Conservation (phyloP, 1,140 invertebrate species). For the Coptotermes formosanus region DNA sequence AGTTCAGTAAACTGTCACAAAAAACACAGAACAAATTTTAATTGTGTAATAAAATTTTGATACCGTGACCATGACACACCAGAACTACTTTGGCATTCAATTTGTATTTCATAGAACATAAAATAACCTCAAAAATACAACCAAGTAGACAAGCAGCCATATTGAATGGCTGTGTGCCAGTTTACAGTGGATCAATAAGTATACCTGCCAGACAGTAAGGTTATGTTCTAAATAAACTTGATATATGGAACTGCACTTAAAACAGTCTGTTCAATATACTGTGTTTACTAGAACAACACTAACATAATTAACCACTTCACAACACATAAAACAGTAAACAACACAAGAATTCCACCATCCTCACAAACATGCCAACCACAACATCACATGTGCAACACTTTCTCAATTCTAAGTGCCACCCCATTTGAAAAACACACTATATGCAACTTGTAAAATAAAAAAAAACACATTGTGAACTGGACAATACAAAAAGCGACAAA, state of each 20-base stretch:
- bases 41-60: neutral
- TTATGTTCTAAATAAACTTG: neutral
- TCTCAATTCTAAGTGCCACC: neutral
- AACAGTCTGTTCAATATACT: neutral
- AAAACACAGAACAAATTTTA: neutral
- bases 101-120: neutral
- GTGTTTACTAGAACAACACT: neutral
- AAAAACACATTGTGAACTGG: neutral
- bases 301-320: neutral
- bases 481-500: neutral
- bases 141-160: neutral
- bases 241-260: neutral
- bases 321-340: neutral
- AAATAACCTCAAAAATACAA: neutral
- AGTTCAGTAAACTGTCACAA: neutral
- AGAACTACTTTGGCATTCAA: neutral
- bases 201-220: conserved; percentile 7
- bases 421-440: neutral
- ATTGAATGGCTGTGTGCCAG: neutral
- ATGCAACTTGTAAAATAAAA: neutral
- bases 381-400: neutral
- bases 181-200: neutral
- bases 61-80: neutral
- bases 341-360: neutral
- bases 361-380: neutral